Percentiles rank a stretch among this genome's conserved stretches.
These are phyloP conservation scores for Bubalus kerabau DNA, from an alignment of 2,113 vertebrate species.

Conservation along the genomic window DNA sequence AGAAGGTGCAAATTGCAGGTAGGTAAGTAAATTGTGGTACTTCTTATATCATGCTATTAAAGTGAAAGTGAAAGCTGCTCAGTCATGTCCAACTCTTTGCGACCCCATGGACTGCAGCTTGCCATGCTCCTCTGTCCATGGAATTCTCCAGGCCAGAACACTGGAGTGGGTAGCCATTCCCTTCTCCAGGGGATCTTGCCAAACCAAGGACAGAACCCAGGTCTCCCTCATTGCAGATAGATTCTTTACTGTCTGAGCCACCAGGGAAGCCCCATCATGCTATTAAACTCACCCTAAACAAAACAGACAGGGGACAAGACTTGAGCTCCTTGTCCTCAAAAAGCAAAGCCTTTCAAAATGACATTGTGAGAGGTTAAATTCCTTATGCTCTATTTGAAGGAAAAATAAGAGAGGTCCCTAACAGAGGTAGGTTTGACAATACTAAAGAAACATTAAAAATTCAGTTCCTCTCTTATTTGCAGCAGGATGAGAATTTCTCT, in stretches of 20 bases:
- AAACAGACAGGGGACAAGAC: not conserved
- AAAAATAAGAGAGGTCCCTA: not conserved
- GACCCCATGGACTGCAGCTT: not conserved
- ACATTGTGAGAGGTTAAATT: not conserved
- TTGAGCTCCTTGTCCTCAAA: not conserved
- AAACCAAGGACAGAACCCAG: not conserved
- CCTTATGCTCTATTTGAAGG: not conserved
- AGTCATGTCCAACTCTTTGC: accelerated
- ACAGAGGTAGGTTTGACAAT: not conserved
- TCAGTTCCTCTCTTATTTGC: not conserved
- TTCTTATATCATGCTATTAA: not conserved
- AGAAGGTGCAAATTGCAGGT: not conserved
- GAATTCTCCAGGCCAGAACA: not conserved
- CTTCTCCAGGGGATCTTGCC: not conserved
- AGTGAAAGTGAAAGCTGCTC: not conserved
- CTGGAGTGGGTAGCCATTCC: not conserved
- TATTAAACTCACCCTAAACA: not conserved
- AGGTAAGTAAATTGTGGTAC: not conserved
- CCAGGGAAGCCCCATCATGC: not conserved
- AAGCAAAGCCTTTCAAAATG: not conserved
- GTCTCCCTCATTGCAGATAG: not conserved
- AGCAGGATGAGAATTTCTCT: not conserved
- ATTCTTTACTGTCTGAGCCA: not conserved
- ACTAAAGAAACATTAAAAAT: not conserved
- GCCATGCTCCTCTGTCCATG: not conserved